Conservation (phyloP, 2,113 vertebrate genomes). For the Ceyx margarethae region DNA sequence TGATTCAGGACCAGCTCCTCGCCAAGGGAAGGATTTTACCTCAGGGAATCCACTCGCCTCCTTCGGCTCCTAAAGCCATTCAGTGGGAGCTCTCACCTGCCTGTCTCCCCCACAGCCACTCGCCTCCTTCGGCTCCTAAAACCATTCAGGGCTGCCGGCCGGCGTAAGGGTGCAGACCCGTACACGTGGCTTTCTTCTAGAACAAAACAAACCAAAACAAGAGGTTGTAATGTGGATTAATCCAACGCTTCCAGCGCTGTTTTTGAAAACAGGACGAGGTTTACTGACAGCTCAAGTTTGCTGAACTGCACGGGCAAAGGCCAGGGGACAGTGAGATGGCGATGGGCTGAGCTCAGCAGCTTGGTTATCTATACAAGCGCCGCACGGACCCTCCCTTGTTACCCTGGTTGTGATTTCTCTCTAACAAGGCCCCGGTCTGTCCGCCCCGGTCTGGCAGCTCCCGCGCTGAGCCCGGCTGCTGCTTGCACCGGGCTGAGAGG, state of each 20-base stretch:
- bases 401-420: accelerated
- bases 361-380: accelerated
- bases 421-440: too few species aligned
- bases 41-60: too few species aligned
- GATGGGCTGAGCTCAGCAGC: background rate
- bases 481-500: background rate
- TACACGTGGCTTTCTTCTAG: background rate
- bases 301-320: background rate
- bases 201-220: background rate
- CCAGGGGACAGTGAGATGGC: accelerated
- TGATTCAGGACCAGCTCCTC: background rate
- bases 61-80: background rate
- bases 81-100: background rate
- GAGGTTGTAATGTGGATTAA: background rate
- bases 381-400: accelerated
- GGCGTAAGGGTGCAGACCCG: background rate
- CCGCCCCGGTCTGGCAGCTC: too few species aligned
- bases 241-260: accelerated
- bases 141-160: background rate
- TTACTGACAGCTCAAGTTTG: background rate
- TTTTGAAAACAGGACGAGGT: background rate
- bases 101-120: background rate
- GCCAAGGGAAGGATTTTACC: too few species aligned
- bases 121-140: too few species aligned
- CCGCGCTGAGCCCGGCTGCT: background rate